Evolutionary conservation across 1,140 invertebrate species (phyloP).

Genomic region (Calosoma granatense): DNA sequence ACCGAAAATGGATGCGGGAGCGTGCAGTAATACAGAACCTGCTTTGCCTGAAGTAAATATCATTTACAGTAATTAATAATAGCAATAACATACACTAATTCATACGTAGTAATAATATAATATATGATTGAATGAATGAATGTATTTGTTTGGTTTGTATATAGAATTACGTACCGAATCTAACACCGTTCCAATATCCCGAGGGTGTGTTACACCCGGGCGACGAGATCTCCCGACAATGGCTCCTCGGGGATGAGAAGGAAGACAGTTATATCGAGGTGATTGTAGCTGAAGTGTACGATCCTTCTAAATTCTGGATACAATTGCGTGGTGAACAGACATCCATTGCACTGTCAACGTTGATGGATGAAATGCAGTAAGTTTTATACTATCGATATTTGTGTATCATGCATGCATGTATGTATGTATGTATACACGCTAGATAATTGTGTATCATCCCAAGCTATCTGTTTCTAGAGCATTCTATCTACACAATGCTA

Average conservation of each 20-base stretch:
- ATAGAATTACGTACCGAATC: too few relatives aligned
- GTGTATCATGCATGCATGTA: background rate
- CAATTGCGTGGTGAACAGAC: background rate
- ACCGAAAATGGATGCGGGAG: background rate
- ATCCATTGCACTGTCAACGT: background rate
- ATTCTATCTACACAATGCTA: background rate
- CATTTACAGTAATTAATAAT: slow-evolving; percentile 3
- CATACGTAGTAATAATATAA: too few relatives aligned
- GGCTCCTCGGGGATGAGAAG: background rate
- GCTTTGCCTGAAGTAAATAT: background rate
- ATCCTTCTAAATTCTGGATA: background rate
- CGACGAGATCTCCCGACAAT: background rate
- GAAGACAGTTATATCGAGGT: background rate
- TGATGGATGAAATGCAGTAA: slow-evolving; percentile 4
- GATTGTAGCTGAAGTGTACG: background rate
- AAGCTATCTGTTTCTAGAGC: background rate
- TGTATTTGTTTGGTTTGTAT: too few relatives aligned
- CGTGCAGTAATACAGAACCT: background rate
- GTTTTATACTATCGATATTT: background rate
- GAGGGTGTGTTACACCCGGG: background rate
- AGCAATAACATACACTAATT: too few relatives aligned
- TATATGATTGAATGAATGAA: too few relatives aligned
- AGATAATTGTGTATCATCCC: too few relatives aligned
- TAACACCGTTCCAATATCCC: too few relatives aligned
- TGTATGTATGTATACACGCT: background rate